Percentiles rank a stretch among this genome's conserved stretches.
Evolutionary conservation across 2,888 invertebrate species (phyloP).

Genomic region (Liopterus haemorrhoidalis): DNA sequence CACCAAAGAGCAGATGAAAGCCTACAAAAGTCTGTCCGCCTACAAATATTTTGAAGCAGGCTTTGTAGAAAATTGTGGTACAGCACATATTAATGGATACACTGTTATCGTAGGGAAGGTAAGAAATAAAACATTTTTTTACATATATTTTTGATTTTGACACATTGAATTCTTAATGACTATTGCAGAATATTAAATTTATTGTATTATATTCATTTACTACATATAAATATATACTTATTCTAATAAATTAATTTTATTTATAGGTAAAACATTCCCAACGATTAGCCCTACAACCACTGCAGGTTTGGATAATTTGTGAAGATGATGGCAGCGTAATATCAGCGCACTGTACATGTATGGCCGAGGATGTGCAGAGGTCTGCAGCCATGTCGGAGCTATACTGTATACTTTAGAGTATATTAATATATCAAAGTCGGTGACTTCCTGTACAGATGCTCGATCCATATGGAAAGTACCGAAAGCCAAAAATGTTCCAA

Average conservation of each 20-base stretch:
- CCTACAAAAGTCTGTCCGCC: too few species aligned
- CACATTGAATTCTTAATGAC: too few species aligned
- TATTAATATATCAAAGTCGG: neutral
- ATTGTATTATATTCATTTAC: too few species aligned
- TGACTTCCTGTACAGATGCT: conserved; percentile 21
- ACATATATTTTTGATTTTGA: too few species aligned
- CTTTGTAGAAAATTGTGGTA: too few species aligned
- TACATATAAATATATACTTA: too few species aligned
- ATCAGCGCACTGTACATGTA: conserved; percentile 19
- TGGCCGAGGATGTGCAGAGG: conserved; percentile 19
- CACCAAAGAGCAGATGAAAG: too few species aligned
- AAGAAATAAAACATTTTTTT: too few species aligned
- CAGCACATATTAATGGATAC: too few species aligned
- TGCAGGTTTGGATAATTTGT: conserved; percentile 14
- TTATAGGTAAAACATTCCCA: conserved; percentile 23
- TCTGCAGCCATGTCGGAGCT: conserved; percentile 21
- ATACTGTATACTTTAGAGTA: conserved; percentile 13
- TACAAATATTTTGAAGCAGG: too few species aligned
- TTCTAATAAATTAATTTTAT: neutral
- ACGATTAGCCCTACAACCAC: neutral
- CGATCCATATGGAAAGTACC: conserved; percentile 13
- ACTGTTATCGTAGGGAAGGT: too few species aligned
- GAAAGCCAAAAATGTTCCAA: conserved; percentile 1
- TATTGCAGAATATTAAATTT: too few species aligned
- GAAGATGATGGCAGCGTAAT: conserved; percentile 10